Conservation (phyloP, 2,113 vertebrate species). For the Myrmophylax atrothorax region DNA sequence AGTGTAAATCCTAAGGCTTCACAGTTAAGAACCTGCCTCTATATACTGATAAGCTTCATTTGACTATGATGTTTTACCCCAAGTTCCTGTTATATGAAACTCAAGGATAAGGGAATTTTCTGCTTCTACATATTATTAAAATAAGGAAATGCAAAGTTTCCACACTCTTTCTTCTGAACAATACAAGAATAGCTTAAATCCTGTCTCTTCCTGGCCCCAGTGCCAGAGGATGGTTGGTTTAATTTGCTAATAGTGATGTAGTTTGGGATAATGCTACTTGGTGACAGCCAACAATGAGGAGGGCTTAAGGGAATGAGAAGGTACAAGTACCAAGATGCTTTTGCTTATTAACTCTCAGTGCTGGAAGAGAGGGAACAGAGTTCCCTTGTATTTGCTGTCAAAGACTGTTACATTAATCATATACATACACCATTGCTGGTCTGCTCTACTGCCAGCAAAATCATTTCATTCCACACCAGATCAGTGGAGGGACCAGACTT, state of each 20-base stretch:
- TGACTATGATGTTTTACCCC: not conserved
- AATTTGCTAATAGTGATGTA: not conserved
- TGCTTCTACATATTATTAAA: not conserved
- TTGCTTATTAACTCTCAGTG: not conserved
- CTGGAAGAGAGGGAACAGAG: not conserved
- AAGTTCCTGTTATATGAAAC: not conserved
- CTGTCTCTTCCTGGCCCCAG: not conserved
- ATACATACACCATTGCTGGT: not conserved
- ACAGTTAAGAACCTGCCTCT: not conserved
- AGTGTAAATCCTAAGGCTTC: not conserved
- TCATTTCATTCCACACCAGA: not conserved
- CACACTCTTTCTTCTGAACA: not conserved
- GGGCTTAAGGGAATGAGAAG: not conserved
- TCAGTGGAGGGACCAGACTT: not conserved
- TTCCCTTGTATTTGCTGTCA: not conserved
- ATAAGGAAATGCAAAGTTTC: not conserved
- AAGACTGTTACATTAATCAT: not conserved
- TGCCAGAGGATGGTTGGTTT: fast-evolving
- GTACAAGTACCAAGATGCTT: not conserved
- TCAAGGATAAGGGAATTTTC: not conserved
- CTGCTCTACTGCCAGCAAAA: not conserved
- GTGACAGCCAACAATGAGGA: not conserved
- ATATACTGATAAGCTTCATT: not conserved
- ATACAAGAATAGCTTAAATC: not conserved
- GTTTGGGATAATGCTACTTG: not conserved